Evolutionary conservation across 2,888 invertebrate genomes (phyloP).

Genomic region (Acanthosoma haemorrhoidale): DNA sequence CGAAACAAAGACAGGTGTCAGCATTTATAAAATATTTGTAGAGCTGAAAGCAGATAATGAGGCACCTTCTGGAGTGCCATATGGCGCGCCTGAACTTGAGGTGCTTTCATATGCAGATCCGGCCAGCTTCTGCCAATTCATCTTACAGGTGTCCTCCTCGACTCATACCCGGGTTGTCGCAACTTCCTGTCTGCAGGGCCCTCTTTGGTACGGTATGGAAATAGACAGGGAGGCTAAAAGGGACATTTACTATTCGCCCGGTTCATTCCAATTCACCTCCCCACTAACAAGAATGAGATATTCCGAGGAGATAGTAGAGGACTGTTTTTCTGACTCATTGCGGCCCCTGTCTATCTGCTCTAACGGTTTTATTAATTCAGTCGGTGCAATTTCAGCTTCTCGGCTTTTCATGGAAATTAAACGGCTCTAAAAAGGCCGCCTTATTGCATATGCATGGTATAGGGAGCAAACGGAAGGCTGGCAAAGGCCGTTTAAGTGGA

Average conservation of each 20-base stretch:
- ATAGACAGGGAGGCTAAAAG: not conserved
- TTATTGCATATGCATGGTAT: not conserved
- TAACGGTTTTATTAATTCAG: not conserved
- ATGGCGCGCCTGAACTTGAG: not conserved
- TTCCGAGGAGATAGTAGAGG: not conserved
- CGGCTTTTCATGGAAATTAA: not conserved
- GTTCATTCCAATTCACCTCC: not conserved
- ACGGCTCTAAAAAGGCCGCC: not conserved
- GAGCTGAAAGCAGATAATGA: slow-evolving; percentile 7
- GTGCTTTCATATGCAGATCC: slow-evolving; percentile 14
- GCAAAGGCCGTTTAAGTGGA: not conserved
- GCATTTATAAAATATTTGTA: slow-evolving; percentile 15
- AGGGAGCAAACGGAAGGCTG: not conserved
- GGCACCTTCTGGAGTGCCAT: not conserved
- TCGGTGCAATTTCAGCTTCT: not conserved
- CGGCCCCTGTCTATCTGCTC: not conserved
- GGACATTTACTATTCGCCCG: not conserved
- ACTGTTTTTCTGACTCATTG: not conserved
- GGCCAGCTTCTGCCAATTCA: slow-evolving; percentile 2
- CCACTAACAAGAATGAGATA: not conserved
- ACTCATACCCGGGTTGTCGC: not conserved
- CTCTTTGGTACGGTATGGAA: too few relatives aligned
- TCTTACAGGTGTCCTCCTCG: not conserved
- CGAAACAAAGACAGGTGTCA: slow-evolving; percentile 14
- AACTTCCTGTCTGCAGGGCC: not conserved